Evolutionary conservation across 2,113 vertebrate genomes (phyloP).

Genomic region (Rafetus swinhoei): DNA sequence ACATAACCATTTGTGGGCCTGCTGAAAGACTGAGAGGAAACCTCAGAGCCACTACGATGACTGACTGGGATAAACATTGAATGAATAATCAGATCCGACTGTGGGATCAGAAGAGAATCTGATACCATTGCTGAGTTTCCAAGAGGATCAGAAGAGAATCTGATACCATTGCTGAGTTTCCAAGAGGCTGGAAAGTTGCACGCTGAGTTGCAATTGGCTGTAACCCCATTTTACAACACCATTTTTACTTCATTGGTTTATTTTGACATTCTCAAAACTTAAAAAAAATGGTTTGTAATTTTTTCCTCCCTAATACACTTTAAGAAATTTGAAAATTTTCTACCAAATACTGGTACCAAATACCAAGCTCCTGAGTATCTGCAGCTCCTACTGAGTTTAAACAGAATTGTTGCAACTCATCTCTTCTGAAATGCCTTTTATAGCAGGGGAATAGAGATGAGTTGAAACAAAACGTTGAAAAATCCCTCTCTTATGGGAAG

Average conservation of each 20-base stretch:
- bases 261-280: not conserved
- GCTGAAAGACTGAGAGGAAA: not conserved
- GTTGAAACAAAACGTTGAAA: not conserved
- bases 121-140: not conserved
- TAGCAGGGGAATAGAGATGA: not conserved
- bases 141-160: not conserved
- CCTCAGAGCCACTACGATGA: not conserved
- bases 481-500: not conserved
- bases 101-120: not conserved
- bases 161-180: not conserved
- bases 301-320: not conserved
- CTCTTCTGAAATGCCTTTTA: constrained; percentile 10
- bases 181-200: constrained; percentile 23
- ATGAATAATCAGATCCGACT: not conserved
- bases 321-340: not conserved
- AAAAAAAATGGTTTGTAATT: not conserved
- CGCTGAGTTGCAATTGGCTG: not conserved
- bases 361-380: not conserved
- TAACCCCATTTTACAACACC: constrained; percentile 13
- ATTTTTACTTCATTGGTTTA: constrained; percentile 45
- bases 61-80: not conserved
- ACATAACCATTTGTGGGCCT: not conserved
- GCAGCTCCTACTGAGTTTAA: not conserved
- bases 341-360: not conserved
- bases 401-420: not conserved